Evolutionary conservation across 2,797 vertebrate genomes (phyloP).

Genomic region (Helicolenus hilgendorfi): DNA sequence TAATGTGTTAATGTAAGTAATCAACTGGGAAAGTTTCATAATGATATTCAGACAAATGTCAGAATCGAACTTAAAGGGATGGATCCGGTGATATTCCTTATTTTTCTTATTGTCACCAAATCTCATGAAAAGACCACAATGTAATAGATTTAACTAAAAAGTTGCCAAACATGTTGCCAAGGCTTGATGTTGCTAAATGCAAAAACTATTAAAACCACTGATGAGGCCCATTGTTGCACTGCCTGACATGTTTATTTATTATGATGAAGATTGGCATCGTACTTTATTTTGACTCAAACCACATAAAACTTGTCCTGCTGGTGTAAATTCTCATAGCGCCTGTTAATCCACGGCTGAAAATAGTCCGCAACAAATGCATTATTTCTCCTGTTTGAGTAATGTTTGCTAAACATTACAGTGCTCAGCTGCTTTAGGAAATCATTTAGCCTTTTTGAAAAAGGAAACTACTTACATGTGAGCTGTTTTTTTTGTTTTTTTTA

Average conservation of each 20-base stretch:
- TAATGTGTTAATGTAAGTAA: not conserved
- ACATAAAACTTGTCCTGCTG: not conserved
- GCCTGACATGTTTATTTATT: not conserved
- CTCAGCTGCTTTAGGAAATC: not conserved
- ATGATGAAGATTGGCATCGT: not conserved
- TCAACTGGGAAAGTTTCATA: not conserved
- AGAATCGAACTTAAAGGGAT: too few relatives aligned
- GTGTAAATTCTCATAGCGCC: not conserved
- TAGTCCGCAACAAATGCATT: not conserved
- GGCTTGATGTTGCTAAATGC: not conserved
- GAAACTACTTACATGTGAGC: not conserved
- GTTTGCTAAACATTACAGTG: not conserved
- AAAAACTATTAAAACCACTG: too few relatives aligned
- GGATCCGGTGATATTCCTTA: too few relatives aligned
- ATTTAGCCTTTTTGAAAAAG: not conserved
- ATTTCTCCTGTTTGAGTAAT: not conserved
- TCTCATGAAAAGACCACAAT: too few relatives aligned
- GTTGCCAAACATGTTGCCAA: too few relatives aligned
- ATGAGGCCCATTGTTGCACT: not conserved
- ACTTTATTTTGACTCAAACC: not conserved
- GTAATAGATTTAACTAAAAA: too few relatives aligned
- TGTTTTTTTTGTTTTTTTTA: not conserved
- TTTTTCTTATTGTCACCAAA: too few relatives aligned
- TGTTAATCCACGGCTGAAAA: not conserved
- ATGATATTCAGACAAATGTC: not conserved